Evolutionary conservation across 2,888 invertebrate species (phyloP).

Genomic region (Dioctria linearis): DNA sequence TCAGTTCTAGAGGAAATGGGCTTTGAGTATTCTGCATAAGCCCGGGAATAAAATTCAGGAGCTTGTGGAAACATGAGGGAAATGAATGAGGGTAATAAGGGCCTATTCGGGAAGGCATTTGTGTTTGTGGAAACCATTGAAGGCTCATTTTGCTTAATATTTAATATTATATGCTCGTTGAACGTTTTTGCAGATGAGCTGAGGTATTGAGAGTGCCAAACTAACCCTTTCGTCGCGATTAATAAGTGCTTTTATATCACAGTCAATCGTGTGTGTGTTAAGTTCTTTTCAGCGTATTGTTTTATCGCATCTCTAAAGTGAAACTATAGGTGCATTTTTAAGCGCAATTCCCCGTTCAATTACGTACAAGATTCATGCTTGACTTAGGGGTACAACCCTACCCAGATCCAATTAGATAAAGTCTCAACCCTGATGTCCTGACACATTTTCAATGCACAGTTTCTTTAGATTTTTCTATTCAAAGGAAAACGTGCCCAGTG

Average conservation of each 20-base stretch:
- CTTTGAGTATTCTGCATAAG: constrained; percentile 36
- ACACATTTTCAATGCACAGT: constrained; percentile 9
- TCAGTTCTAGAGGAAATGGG: constrained; percentile 29
- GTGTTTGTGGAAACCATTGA: constrained; percentile 43
- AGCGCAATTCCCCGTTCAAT: no score
- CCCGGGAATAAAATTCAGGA: constrained; percentile 42
- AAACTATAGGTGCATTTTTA: background rate
- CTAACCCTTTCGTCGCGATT: no score
- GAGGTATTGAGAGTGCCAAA: no score
- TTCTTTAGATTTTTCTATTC: background rate
- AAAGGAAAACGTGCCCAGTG: background rate
- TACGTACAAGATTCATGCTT: background rate
- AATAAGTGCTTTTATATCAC: no score
- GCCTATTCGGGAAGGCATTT: constrained; percentile 46
- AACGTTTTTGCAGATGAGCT: constrained; percentile 1
- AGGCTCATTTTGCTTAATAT: constrained; percentile 45
- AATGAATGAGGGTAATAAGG: constrained; percentile 43
- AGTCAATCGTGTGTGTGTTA: background rate
- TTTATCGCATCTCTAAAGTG: background rate
- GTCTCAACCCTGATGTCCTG: background rate
- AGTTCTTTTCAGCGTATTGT: constrained; percentile 33
- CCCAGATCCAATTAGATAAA: constrained; percentile 25
- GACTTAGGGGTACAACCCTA: constrained; percentile 15
- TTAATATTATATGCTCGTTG: constrained; percentile 22
- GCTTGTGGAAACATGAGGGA: constrained; percentile 42